Conservation (phyloP, 1,140 invertebrate species). For the Polypedilum pembai region DNA sequence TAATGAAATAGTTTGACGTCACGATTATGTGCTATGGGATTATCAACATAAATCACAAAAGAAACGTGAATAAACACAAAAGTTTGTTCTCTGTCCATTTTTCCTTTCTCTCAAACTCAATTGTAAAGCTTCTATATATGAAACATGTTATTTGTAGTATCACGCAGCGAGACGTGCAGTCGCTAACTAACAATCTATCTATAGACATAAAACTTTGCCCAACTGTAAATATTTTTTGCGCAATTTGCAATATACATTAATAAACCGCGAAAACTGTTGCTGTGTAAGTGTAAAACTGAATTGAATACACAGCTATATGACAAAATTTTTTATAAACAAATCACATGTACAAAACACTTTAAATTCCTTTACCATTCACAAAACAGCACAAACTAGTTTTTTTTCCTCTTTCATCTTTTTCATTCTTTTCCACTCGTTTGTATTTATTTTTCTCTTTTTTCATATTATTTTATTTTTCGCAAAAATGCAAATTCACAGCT, state of each 20-base stretch:
- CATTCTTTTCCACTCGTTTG: background rate
- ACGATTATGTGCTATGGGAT: background rate
- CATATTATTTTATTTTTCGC: background rate
- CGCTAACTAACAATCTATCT: slow-evolving; percentile 11
- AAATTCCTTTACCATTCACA: slow-evolving; percentile 17
- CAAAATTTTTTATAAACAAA: background rate
- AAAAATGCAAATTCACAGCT: slow-evolving; percentile 12
- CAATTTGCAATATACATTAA: background rate
- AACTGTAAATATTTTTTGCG: background rate
- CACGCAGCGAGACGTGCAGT: slow-evolving; percentile 8
- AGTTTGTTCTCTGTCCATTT: background rate
- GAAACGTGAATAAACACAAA: background rate
- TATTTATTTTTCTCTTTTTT: background rate
- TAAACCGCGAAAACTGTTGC: background rate
- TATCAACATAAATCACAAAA: background rate
- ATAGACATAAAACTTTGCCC: background rate
- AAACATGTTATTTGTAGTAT: background rate
- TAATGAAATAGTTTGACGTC: background rate
- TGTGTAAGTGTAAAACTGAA: too few relatives aligned
- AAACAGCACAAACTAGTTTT: background rate
- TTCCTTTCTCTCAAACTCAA: background rate
- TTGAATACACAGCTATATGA: background rate
- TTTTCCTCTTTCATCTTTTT: background rate
- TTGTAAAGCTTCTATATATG: background rate
- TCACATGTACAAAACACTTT: background rate